Evolutionary conservation across 2,113 vertebrate genomes (phyloP).

Genomic region (Myotis yumanensis): DNA sequence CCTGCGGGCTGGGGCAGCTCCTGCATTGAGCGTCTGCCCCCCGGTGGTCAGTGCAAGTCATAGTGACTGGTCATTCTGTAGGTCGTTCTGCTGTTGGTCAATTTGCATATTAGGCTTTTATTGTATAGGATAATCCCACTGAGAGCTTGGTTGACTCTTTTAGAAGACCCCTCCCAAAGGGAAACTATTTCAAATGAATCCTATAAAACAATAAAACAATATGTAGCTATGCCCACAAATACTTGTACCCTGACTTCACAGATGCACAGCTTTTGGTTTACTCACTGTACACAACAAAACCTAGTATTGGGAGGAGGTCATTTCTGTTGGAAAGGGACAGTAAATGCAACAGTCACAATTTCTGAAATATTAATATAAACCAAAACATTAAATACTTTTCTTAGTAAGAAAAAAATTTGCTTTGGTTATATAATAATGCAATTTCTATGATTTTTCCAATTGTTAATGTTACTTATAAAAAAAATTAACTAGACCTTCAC

Average conservation of each 20-base stretch:
- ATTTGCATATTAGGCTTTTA: too few relatives aligned
- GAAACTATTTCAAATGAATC: not conserved
- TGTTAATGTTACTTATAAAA: not conserved
- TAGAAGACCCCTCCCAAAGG: not conserved
- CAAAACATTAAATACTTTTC: not conserved
- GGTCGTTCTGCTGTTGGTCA: too few relatives aligned
- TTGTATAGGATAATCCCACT: not conserved
- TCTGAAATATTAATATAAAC: not conserved
- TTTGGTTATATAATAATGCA: not conserved
- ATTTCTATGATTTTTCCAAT: constrained; percentile 32
- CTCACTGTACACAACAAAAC: not conserved
- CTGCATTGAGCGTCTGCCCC: too few relatives aligned
- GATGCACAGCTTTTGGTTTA: not conserved
- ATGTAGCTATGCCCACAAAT: not conserved
- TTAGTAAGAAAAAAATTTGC: not conserved
- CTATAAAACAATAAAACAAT: not conserved
- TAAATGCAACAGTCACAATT: not conserved
- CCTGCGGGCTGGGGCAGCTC: too few relatives aligned
- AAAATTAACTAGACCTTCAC: not conserved
- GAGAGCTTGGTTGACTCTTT: not conserved
- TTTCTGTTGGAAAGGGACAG: not conserved
- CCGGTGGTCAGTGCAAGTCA: too few relatives aligned
- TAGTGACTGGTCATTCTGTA: too few relatives aligned
- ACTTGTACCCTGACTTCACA: not conserved
- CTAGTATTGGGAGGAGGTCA: not conserved